phyloP scores from a whole-genome alignment of 2,113 vertebrate species.

The Epinephelus fuscoguttatus region DNA sequence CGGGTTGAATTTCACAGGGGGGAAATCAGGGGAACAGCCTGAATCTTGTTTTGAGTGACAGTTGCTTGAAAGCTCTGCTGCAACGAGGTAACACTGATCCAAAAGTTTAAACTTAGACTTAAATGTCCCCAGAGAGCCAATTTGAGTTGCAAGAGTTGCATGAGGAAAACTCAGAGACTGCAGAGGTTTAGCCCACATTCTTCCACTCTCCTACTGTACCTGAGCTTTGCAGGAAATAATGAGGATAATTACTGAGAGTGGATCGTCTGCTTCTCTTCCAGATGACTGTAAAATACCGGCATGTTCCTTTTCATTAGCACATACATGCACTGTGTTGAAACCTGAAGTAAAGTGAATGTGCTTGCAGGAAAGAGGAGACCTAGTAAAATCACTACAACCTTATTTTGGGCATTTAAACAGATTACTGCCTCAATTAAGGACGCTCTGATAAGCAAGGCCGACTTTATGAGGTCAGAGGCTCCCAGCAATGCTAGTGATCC shows the following conservation, averaged over 20 bases:
- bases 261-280: background rate
- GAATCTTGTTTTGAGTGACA: conserved; percentile 46
- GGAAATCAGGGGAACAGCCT: conserved; percentile 6
- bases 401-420: background rate
- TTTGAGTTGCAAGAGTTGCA: conserved; percentile 56
- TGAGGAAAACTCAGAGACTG: conserved; percentile 4
- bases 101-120: conserved; percentile 61
- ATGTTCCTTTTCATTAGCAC: background rate
- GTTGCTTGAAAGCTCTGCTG: conserved; percentile 28
- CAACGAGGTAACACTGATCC: conserved; percentile 29
- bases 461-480: conserved; percentile 4
- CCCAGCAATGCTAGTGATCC: background rate
- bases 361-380: background rate
- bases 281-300: background rate
- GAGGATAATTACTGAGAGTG: conserved; percentile 15
- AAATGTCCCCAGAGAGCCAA: conserved; percentile 61
- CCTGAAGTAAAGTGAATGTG: background rate
- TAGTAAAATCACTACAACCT: background rate
- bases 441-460: background rate
- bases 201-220: conserved; percentile 1
- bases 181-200: no score
- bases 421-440: background rate
- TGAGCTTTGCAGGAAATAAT: conserved; percentile 23
- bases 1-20: background rate
- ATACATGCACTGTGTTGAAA: background rate